phyloP scores from a whole-genome alignment of 2,113 vertebrate genomes.

The Crocuta crocuta region DNA sequence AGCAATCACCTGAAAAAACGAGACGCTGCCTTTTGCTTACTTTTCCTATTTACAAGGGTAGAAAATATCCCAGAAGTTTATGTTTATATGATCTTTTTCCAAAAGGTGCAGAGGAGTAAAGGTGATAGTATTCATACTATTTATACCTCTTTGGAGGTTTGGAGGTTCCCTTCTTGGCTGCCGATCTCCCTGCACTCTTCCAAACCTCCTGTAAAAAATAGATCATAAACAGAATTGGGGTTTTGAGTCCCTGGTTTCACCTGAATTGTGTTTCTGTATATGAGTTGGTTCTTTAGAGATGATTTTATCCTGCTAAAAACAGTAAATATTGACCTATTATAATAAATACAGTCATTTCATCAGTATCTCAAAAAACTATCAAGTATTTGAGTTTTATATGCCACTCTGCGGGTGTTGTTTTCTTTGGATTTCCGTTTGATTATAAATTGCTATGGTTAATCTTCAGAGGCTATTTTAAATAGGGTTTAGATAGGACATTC shows the following conservation, averaged over 20 bases:
- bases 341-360: conserved; percentile 4
- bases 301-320: conserved; percentile 5
- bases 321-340: background rate
- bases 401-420: background rate
- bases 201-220: conserved; percentile 57
- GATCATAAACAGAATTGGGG: conserved; percentile 14
- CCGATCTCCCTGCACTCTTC: conserved; percentile 34
- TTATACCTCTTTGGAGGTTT: background rate
- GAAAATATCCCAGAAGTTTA: background rate
- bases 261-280: background rate
- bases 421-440: conserved; percentile 10
- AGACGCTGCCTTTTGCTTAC: background rate
- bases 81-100: background rate
- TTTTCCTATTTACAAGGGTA: background rate
- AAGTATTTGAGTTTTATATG: background rate
- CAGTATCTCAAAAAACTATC: background rate
- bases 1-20: background rate
- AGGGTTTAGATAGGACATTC: background rate
- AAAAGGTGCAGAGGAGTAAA: background rate
- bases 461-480: conserved; percentile 41
- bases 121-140: background rate
- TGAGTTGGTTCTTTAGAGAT: background rate
- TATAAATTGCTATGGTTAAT: conserved; percentile 34
- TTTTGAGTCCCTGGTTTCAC: background rate
- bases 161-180: conserved; percentile 39